Percentiles rank a stretch among this genome's conserved stretches.
These are phyloP conservation scores for Leptopterna dolabrata DNA, from an alignment of 2,888 invertebrate genomes.

Conservation along the genomic window DNA sequence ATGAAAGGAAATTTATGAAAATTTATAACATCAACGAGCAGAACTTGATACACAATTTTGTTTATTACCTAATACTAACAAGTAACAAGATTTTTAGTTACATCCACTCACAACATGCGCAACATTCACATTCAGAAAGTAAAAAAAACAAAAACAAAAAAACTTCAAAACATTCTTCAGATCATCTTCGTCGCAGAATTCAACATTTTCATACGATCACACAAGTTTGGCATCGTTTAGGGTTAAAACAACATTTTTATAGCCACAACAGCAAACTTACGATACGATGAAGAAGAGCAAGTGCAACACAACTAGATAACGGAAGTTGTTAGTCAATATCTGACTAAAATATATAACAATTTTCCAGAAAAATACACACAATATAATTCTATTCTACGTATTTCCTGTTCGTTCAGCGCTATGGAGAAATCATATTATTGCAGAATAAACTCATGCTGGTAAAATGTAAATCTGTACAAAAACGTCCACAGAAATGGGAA, in stretches of 20 bases:
- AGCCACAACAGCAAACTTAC: not conserved
- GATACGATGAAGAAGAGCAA: not conserved
- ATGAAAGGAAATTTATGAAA: no score
- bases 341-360: not conserved
- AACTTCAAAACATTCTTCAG: no score
- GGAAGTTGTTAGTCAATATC: not conserved
- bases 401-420: not conserved
- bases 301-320: not conserved
- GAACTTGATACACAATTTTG: no score
- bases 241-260: not conserved
- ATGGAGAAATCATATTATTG: not conserved
- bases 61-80: no score
- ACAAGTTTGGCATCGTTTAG: not conserved
- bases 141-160: not conserved
- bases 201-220: not conserved
- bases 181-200: no score
- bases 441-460: not conserved
- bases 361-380: not conserved
- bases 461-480: not conserved
- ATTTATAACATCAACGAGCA: no score
- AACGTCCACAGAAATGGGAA: not conserved
- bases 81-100: no score
- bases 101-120: not conserved
- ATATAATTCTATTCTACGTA: not conserved
- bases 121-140: not conserved